Evolutionary conservation across 2,888 invertebrate species (phyloP).

Genomic region (Gymnocheta viridis): DNA sequence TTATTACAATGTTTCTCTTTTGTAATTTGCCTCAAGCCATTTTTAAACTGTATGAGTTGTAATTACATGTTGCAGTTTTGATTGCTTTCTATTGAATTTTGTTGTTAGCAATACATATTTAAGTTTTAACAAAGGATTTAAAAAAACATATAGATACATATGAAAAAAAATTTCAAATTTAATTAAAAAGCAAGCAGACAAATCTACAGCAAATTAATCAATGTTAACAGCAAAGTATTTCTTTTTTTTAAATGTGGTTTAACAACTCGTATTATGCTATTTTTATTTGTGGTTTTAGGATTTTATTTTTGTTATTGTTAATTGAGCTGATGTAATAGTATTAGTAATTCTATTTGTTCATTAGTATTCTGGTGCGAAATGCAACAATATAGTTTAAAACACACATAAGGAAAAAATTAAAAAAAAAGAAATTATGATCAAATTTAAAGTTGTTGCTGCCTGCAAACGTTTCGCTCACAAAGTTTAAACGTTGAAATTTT

Average conservation of each 20-base stretch:
- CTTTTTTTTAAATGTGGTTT: slow-evolving; percentile 26
- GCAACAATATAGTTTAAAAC: slow-evolving; percentile 30
- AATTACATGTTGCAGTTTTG: slow-evolving; percentile 42
- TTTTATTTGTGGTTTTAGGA: slow-evolving; percentile 42
- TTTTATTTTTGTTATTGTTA: slow-evolving; percentile 13
- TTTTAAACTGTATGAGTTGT: slow-evolving; percentile 25
- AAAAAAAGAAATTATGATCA: neutral
- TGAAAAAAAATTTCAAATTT: neutral
- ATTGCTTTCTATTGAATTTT: slow-evolving; percentile 37
- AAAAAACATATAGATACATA: neutral
- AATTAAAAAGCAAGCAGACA: slow-evolving; percentile 2
- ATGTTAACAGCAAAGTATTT: slow-evolving; percentile 4
- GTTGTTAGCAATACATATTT: neutral
- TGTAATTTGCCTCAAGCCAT: slow-evolving; percentile 21
- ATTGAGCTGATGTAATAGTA: neutral
- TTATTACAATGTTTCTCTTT: neutral
- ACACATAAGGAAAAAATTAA: neutral
- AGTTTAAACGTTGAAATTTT: slow-evolving; percentile 35
- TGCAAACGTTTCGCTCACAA: neutral
- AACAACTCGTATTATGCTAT: neutral
- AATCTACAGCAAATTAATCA: slow-evolving; percentile 24
- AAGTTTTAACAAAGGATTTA: neutral
- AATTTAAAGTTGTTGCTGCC: neutral
- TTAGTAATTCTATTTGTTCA: slow-evolving; percentile 14
- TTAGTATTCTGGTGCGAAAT: slow-evolving; percentile 11